These are phyloP conservation scores for Halichoeres trimaculatus DNA, from an alignment of 2,113 vertebrate genomes.

Conservation along the genomic window DNA sequence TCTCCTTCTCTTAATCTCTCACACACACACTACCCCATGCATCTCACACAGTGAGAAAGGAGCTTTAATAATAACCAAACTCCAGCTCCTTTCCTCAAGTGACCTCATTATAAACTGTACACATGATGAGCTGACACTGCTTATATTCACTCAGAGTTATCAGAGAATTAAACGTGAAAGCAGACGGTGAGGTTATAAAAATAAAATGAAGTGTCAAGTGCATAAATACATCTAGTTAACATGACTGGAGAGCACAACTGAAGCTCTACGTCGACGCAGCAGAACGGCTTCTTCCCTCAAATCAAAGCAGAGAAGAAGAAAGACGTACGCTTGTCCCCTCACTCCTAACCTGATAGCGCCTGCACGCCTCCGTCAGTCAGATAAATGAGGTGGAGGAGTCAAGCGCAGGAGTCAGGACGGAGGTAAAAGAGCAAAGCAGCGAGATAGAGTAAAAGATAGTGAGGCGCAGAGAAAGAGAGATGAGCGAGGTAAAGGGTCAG, in stretches of 20 bases:
- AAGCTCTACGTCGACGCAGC: slow-evolving; percentile 47
- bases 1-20: slow-evolving; percentile 1
- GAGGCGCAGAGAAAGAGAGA: slow-evolving; percentile 57
- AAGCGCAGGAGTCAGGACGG: slow-evolving; percentile 10
- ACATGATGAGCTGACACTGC: slow-evolving; percentile 19
- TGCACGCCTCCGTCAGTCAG: slow-evolving; percentile 75
- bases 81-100: slow-evolving; percentile 47
- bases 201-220: not conserved
- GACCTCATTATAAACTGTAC: slow-evolving; percentile 47
- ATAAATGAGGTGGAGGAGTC: slow-evolving; percentile 76
- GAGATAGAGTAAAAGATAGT: slow-evolving; percentile 48
- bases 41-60: slow-evolving; percentile 11
- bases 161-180: not conserved
- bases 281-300: slow-evolving; percentile 50
- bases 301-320: slow-evolving; percentile 57
- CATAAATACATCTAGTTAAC: not conserved
- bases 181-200: not conserved
- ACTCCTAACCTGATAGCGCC: slow-evolving; percentile 72
- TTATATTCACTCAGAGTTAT: not conserved
- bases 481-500: slow-evolving; percentile 52
- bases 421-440: slow-evolving; percentile 71
- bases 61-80: slow-evolving; percentile 39
- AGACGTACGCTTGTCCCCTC: slow-evolving; percentile 67
- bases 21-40: slow-evolving; percentile 10
- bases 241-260: slow-evolving; percentile 15